phyloP scores from a whole-genome alignment of 2,888 invertebrate species.

The Galerucella pusilla region DNA sequence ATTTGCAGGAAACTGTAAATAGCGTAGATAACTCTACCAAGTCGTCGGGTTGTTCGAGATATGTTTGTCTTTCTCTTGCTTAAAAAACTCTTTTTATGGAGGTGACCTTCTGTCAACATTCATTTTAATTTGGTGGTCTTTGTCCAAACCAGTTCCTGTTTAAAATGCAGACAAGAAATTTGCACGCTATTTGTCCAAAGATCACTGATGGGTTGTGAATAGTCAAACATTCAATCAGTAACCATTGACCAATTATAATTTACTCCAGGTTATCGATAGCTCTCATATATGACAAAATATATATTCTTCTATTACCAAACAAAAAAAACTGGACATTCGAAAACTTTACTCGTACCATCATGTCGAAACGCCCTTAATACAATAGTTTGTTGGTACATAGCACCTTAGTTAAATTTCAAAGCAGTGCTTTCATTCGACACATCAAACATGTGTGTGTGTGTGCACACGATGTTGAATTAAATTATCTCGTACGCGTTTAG shows the following conservation, averaged over 20 bases:
- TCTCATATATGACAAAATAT: background rate
- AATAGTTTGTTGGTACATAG: conserved; percentile 2
- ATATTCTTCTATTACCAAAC: background rate
- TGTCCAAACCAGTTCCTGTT: too few relatives aligned
- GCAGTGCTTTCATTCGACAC: background rate
- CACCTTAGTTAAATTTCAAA: background rate
- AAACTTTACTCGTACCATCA: background rate
- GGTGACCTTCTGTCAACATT: too few relatives aligned
- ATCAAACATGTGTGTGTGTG: background rate
- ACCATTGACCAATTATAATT: background rate
- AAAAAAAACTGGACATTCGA: background rate
- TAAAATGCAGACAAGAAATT: too few relatives aligned
- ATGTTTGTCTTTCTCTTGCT: too few relatives aligned
- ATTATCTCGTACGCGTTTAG: background rate
- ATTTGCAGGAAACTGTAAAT: too few relatives aligned
- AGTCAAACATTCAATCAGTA: background rate
- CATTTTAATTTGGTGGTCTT: too few relatives aligned
- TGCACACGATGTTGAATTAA: background rate
- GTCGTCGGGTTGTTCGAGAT: too few relatives aligned
- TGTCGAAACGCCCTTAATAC: background rate
- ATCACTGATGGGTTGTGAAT: too few relatives aligned
- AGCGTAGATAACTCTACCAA: too few relatives aligned
- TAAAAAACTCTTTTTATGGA: too few relatives aligned
- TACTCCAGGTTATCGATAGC: background rate
- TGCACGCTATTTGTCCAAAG: too few relatives aligned